Percentiles rank a stretch among this genome's conserved stretches.
These are phyloP conservation scores for Anguilla rostrata DNA, from an alignment of 2,113 vertebrate species.

Conservation along the genomic window DNA sequence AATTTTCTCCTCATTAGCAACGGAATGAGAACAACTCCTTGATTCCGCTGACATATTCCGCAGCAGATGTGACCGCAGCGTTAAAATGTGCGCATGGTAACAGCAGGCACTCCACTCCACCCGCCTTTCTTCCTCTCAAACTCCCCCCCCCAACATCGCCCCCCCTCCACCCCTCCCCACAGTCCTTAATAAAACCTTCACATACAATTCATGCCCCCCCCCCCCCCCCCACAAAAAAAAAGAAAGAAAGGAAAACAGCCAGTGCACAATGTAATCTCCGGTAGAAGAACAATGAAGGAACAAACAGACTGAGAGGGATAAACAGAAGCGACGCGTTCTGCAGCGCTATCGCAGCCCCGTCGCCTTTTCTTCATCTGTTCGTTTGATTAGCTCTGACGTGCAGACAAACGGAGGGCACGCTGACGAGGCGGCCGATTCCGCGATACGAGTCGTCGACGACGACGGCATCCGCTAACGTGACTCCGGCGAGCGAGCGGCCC, in stretches of 20 bases:
- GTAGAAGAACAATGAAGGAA: background rate
- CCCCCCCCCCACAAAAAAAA: background rate
- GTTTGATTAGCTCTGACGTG: background rate
- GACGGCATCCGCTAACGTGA: slow-evolving; percentile 47
- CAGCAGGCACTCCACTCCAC: background rate
- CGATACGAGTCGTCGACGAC: slow-evolving; percentile 30
- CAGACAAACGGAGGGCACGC: background rate
- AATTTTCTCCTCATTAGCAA: background rate
- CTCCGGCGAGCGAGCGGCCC: background rate
- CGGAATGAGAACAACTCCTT: background rate
- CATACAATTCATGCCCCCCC: background rate
- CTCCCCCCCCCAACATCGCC: too few species aligned
- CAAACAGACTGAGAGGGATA: background rate
- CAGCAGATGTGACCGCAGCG: background rate
- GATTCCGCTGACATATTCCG: background rate
- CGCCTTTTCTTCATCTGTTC: background rate
- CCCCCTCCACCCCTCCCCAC: background rate
- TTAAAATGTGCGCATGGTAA: background rate
- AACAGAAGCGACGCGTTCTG: background rate
- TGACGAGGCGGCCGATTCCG: background rate
- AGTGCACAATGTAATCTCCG: background rate
- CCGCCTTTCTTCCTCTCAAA: too few species aligned
- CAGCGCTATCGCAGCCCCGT: background rate
- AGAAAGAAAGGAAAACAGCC: background rate
- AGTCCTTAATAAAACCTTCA: slow-evolving; percentile 1